Conservation (phyloP, 2,113 vertebrate genomes). For the Serinus canaria region DNA sequence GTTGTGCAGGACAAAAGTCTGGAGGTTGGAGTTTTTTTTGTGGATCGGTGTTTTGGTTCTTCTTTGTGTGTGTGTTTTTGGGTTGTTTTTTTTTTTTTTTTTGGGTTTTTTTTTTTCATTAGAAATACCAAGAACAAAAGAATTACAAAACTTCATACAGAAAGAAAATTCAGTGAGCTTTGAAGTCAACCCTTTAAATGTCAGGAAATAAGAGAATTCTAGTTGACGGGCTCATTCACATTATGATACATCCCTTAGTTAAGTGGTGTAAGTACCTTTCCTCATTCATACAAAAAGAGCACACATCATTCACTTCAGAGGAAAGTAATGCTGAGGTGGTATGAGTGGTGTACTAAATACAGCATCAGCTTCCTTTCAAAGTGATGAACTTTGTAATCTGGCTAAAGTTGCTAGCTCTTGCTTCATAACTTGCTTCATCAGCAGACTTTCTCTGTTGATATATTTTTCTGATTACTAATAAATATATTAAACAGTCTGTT, state of each 20-base stretch:
- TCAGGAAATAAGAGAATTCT: neutral
- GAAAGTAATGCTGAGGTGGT: neutral
- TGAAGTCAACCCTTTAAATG: neutral
- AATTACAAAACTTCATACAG: neutral
- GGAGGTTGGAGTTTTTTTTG: rapidly evolving
- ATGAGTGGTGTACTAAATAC: neutral
- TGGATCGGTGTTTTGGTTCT: no score
- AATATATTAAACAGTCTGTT: neutral
- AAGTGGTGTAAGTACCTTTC: neutral
- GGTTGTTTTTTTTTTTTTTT: no score
- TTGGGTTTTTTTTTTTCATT: neutral
- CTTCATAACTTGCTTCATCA: slow-evolving; percentile 21
- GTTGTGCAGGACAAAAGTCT: neutral
- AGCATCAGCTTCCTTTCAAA: slow-evolving; percentile 9
- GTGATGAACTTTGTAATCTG: slow-evolving; percentile 12
- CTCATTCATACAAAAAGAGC: neutral
- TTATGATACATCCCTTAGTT: neutral
- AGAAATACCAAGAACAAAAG: neutral
- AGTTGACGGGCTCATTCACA: neutral
- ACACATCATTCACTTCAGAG: neutral
- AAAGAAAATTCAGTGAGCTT: neutral
- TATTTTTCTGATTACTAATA: slow-evolving; percentile 29
- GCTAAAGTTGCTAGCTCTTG: neutral
- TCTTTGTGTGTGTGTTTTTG: neutral
- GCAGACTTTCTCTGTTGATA: slow-evolving; percentile 1